Evolutionary conservation across 1,140 invertebrate genomes (phyloP), one percentile per base, ranked within the genome.

Genomic region (Eueides isabella): DNA sequence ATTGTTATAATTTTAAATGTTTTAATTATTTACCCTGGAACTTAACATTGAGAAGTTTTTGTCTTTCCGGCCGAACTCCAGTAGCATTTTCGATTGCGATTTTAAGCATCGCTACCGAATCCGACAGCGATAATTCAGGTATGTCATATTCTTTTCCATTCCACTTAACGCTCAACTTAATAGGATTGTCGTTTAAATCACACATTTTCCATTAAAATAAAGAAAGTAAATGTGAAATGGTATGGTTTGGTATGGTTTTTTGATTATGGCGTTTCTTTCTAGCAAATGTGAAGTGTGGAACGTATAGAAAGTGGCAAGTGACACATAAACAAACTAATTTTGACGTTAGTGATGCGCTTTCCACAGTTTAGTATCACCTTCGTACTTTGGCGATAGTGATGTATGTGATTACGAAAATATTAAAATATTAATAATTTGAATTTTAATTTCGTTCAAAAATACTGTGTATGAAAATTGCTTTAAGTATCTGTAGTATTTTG

Each of bases 1-100:
- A 16, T 29, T 4, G 5, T 5, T n/a, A 16, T 1, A 9, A 12
- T 29, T 28, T 61, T 29, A 28, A 2, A 62, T 16, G 16, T 14
- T 62, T 4, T 6, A 76, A 78, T 68, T 35, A 82, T 72, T 81
- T 85, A 89, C 98, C 98, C 96, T 98, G 98, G 84, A 95, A 95
- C 94, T 98, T 98, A 19, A 99, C 93, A 91, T 99, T 99, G 6
- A 99, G 93, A 11, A 99, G 90, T 93, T 99, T 99, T 91, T 99
- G 98, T 77, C 98, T 94, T 84, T 98, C 96, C 5, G 98, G 97
- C 61, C 96, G 89, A 11, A 98, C 98, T 29, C 96, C 96, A 61
- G 98, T 99, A 85, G 96, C 94, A 88, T 96, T 95, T 84, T 96
- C 95, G 77, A 98, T 97, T 30, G 94, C 94, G 78, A 96, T 94